Evolutionary conservation across 92 coral and sea anemone genomes (phyloP), one percentile per base, ranked within the genome.

Genomic region (Porites lobata): DNA sequence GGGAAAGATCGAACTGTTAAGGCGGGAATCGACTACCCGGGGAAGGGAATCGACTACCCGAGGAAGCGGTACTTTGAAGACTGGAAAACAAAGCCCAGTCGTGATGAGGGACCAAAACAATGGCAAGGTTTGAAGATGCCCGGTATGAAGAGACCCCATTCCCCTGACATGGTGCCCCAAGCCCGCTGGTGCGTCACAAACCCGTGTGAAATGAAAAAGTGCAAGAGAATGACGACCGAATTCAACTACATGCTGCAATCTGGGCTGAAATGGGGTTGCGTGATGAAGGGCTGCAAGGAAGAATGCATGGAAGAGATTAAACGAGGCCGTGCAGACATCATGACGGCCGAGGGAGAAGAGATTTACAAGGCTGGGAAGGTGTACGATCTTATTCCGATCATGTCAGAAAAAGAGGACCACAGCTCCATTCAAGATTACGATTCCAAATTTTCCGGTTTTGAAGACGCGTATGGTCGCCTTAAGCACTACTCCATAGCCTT

Each of bases 191-290:
- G 94, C 68, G 92, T 87, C 19, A 69, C 82, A 7, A 61, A 43
- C 80, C 58, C 69, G 12, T 83, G 92, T 56, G 94, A 87, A 71
- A 47, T 87, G 94, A 69, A 89, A 50, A 91, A 91, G 79, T 91
- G 94, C 86, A 19, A 76, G 20, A 76, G 94, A 13, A 91, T 91
- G 94, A 64, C 57, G 26, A 91, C 80, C 84, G 91, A 91, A 18
- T 69, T 91, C 51, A 91, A 87, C 83, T 91, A 87, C 89, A 77
- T 59, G 85, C 50, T 74, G n/a, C 53, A 9, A 7, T 88, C 91
- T 6, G 70, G 62, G 18, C 12, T 87, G 85, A 61, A 15, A 22
- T 91, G 94, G 94, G 69, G 89, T 82, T 91, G 94, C 20, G 78
- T 83, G 1, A 77, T 69, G 94, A 76, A 91, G 24, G 6, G 79